Percentiles rank a stretch among this genome's conserved stretches.
These are phyloP conservation scores for Hydrolagus colliei DNA, from an alignment of 2,797 vertebrate genomes.

Conservation along the genomic window DNA sequence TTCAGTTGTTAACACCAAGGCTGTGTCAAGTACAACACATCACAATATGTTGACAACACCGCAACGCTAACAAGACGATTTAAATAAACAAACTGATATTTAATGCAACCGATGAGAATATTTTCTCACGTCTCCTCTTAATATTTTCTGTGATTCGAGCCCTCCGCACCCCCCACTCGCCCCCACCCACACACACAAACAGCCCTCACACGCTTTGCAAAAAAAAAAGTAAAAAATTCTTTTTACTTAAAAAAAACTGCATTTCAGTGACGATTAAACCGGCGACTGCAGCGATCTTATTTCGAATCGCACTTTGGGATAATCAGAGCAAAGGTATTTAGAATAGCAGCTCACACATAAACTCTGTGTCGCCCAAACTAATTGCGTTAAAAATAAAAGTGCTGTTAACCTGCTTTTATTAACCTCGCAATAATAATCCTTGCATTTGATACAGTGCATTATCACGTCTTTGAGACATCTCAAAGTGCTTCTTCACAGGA, in stretches of 20 bases:
- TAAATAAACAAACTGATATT: constrained; percentile 38
- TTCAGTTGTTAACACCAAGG: constrained; percentile 50
- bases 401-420: too few species aligned
- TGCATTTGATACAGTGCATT: too few species aligned
- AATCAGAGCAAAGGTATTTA: too few species aligned
- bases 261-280: too few species aligned
- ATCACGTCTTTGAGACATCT: too few species aligned
- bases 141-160: not conserved
- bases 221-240: not conserved
- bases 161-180: not conserved
- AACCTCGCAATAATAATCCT: too few species aligned
- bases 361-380: not conserved
- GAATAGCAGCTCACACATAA: not conserved
- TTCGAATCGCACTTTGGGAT: too few species aligned
- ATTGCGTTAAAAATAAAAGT: not conserved
- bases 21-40: constrained; percentile 53
- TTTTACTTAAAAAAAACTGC: too few species aligned
- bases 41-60: constrained; percentile 57
- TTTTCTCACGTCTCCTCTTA: not conserved
- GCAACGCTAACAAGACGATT: constrained; percentile 45
- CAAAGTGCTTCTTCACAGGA: too few species aligned
- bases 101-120: not conserved
- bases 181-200: too few species aligned
- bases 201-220: not conserved
- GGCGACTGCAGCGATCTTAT: too few species aligned